Conservation (phyloP, 1,140 invertebrate genomes). For the Lepidurus arcticus region DNA sequence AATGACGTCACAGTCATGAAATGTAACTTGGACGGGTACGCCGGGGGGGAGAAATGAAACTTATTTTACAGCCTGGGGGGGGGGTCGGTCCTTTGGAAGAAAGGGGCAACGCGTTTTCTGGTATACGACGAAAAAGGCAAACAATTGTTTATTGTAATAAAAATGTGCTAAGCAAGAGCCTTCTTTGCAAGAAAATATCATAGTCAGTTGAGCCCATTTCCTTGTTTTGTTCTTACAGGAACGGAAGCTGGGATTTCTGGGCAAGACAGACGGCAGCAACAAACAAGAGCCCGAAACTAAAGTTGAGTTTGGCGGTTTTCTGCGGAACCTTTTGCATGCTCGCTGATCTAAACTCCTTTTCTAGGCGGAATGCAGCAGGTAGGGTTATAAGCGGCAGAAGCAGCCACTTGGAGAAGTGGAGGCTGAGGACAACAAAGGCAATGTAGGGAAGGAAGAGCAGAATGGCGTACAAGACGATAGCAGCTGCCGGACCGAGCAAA, state of each 20-base stretch:
- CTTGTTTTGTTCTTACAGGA: slow-evolving; percentile 14
- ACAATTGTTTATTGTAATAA: too few species aligned
- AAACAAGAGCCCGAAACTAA: slow-evolving; percentile 84
- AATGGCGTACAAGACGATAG: slow-evolving; percentile 83
- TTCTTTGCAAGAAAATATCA: neutral
- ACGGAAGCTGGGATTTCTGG: slow-evolving; percentile 28
- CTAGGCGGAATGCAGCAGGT: slow-evolving; percentile 78
- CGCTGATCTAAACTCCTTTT: slow-evolving; percentile 76
- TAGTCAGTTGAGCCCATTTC: neutral
- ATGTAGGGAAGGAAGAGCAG: slow-evolving; percentile 88
- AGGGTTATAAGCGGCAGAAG: slow-evolving; percentile 79
- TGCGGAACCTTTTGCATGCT: slow-evolving; percentile 74
- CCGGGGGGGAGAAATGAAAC: too few species aligned
- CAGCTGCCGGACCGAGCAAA: slow-evolving; percentile 81
- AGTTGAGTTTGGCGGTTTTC: slow-evolving; percentile 82
- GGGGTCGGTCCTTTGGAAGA: too few species aligned
- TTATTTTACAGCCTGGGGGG: too few species aligned
- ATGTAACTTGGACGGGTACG: too few species aligned
- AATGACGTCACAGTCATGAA: too few species aligned
- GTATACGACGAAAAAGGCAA: too few species aligned
- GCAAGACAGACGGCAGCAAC: slow-evolving; percentile 55
- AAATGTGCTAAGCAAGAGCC: too few species aligned
- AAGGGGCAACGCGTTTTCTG: too few species aligned
- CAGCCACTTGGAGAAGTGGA: slow-evolving; percentile 81
- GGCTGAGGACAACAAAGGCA: slow-evolving; percentile 71